These are phyloP conservation scores for Polypedilum vanderplanki DNA, from an alignment of 1,140 invertebrate genomes.

Conservation along the genomic window DNA sequence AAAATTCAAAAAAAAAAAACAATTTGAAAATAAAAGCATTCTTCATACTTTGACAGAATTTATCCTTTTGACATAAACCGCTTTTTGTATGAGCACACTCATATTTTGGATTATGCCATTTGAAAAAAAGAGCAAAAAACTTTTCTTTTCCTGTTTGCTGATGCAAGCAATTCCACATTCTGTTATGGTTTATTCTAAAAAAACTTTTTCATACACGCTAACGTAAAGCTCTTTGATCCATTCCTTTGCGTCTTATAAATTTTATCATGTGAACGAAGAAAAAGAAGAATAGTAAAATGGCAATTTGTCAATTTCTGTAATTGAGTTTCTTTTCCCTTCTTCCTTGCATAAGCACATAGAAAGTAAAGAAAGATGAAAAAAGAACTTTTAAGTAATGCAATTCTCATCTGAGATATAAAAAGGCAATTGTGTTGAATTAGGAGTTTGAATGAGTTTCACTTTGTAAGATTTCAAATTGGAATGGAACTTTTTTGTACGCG, in stretches of 20 bases:
- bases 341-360: neutral
- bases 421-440: slow-evolving; percentile 17
- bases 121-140: neutral
- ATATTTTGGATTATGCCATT: neutral
- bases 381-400: slow-evolving; percentile 12
- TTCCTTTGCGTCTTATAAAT: slow-evolving; percentile 12
- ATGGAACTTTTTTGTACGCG: too few relatives aligned
- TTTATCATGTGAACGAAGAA: neutral
- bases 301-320: slow-evolving; percentile 19
- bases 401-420: neutral
- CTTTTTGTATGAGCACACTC: neutral
- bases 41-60: slow-evolving; percentile 1
- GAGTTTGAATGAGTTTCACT: neutral
- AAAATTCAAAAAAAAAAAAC: too few relatives aligned
- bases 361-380: neutral
- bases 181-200: too few relatives aligned
- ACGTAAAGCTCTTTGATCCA: slow-evolving; percentile 17
- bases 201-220: neutral
- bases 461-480: neutral
- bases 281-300: neutral
- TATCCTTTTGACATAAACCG: slow-evolving; percentile 17
- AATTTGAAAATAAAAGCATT: neutral
- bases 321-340: slow-evolving; percentile 18
- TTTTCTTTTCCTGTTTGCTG: neutral
- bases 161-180: neutral